Percentiles rank a stretch among this genome's conserved stretches.
Conservation (phyloP, 2,888 invertebrate species). For the Oscheius onirici region DNA sequence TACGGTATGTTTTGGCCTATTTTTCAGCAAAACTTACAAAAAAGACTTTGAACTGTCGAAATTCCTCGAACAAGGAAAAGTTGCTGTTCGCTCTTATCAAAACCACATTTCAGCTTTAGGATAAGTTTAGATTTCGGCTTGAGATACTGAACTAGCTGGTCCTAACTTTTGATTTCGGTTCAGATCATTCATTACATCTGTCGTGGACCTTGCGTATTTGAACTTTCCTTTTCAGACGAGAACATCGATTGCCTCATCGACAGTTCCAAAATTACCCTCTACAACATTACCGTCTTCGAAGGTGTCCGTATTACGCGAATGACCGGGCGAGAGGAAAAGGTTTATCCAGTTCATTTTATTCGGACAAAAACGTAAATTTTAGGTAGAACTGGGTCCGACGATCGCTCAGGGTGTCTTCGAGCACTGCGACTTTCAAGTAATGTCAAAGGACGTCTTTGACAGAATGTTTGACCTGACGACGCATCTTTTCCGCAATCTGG, state of each 20-base stretch:
- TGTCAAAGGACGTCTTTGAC: slow-evolving; percentile 49
- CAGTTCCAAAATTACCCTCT: slow-evolving; percentile 41
- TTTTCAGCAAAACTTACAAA: no score
- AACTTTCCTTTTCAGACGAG: slow-evolving; percentile 24
- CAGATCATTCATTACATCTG: neutral
- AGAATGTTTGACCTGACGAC: slow-evolving; percentile 50
- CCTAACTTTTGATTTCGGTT: no score
- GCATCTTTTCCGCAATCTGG: slow-evolving; percentile 60
- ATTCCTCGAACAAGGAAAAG: no score
- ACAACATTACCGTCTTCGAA: slow-evolving; percentile 44
- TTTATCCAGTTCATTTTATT: no score
- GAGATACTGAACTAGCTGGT: no score
- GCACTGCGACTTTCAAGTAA: slow-evolving; percentile 44
- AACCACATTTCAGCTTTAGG: no score
- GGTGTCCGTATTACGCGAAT: slow-evolving; percentile 3
- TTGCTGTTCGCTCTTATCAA: no score
- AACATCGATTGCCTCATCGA: slow-evolving; percentile 65
- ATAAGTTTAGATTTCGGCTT: no score
- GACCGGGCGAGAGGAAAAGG: neutral
- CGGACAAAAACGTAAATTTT: no score
- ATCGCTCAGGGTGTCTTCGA: slow-evolving; percentile 51
- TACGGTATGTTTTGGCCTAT: slow-evolving; percentile 33
- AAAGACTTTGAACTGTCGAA: no score
- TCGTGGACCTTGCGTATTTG: neutral
- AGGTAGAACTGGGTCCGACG: neutral